A percentile compares a stretch with the other conserved stretches of the same genome.
phyloP scores from a whole-genome alignment of 1,140 invertebrate genomes.

The Stegodyphus mimosarum region DNA sequence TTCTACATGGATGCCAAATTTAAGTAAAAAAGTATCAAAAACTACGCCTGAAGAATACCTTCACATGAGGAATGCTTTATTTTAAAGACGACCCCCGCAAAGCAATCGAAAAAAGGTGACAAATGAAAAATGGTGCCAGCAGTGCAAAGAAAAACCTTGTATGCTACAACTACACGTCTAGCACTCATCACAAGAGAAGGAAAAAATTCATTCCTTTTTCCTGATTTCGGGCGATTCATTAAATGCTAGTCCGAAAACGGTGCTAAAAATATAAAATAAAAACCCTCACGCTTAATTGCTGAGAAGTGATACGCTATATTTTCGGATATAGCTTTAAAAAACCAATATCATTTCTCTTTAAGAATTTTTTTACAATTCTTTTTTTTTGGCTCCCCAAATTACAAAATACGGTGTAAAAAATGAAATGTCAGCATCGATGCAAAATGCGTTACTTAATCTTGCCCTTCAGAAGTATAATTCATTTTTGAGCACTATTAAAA shows the following conservation, averaged over 20 bases:
- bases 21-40: no score
- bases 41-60: no score
- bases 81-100: no score
- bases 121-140: no score
- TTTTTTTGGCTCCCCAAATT: neutral
- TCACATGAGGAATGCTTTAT: no score
- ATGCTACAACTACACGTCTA: neutral
- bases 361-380: neutral
- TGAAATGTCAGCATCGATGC: conserved; percentile 20
- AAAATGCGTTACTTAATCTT: conserved; percentile 16
- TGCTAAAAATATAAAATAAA: conserved; percentile 20
- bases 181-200: neutral
- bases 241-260: conserved; percentile 22
- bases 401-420: neutral
- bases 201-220: conserved; percentile 8
- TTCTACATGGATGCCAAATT: no score
- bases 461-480: neutral
- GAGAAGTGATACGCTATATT: conserved; percentile 30
- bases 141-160: conserved; percentile 7
- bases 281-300: conserved; percentile 11
- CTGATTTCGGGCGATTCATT: conserved; percentile 8
- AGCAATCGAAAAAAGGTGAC: no score
- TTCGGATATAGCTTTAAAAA: conserved; percentile 5
- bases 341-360: conserved; percentile 23
- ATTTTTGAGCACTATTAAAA: conserved; percentile 29